Conservation (phyloP, 1,140 invertebrate species). For the Trialeurodes vaporariorum region DNA sequence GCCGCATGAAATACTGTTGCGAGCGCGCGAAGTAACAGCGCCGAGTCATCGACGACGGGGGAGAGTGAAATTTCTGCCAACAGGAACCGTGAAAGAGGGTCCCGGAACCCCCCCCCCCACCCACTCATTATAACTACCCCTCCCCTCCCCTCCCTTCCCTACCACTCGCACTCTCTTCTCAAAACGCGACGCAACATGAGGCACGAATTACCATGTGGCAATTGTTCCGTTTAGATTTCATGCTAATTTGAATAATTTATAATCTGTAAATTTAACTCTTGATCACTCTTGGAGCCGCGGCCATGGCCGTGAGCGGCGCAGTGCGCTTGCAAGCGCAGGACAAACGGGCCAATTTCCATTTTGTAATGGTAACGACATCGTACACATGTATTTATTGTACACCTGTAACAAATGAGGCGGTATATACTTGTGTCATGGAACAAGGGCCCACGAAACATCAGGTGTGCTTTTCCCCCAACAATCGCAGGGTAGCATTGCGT, state of each 20-base stretch:
- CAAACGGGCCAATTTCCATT: background rate
- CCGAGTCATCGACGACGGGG: too few relatives aligned
- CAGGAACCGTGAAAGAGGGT: background rate
- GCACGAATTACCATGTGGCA: background rate
- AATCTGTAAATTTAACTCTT: constrained; percentile 1
- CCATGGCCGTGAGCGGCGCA: background rate
- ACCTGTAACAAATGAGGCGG: too few relatives aligned
- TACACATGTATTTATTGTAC: background rate
- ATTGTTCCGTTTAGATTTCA: background rate
- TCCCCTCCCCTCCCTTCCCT: background rate
- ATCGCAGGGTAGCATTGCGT: too few relatives aligned
- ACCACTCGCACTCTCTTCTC: background rate
- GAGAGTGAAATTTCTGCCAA: too few relatives aligned
- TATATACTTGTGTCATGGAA: too few relatives aligned
- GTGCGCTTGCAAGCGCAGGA: too few relatives aligned
- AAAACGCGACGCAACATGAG: background rate
- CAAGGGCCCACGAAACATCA: too few relatives aligned
- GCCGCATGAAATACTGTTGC: background rate
- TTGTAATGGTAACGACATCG: background rate
- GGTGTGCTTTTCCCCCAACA: too few relatives aligned
- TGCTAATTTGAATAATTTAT: background rate
- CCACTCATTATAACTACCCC: too few relatives aligned
- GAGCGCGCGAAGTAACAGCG: background rate
- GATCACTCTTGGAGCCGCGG: background rate
- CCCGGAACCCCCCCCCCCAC: background rate